Conservation (phyloP, 2,797 vertebrate species). For the Myotis vivesi region DNA sequence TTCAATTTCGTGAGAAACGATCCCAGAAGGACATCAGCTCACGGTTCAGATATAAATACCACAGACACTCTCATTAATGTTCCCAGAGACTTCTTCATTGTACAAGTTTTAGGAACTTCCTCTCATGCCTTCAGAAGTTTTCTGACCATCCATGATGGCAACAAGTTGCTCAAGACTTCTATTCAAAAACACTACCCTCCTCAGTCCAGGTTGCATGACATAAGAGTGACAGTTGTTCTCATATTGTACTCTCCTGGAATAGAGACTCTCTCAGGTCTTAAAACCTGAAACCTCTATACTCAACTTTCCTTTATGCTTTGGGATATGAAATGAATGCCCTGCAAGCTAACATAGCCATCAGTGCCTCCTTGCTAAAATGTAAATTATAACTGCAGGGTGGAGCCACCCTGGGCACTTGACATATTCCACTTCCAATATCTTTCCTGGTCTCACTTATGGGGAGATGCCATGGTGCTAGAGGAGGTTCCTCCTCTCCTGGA, state of each 20-base stretch:
- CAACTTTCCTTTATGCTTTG: not conserved
- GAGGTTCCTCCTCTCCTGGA: not conserved
- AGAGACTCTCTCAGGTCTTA: not conserved
- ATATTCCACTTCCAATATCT: not conserved
- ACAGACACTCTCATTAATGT: not conserved
- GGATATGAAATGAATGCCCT: not conserved
- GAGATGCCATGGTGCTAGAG: not conserved
- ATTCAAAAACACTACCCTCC: not conserved
- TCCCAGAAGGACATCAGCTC: too few species aligned
- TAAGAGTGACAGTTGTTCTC: not conserved
- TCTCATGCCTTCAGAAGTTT: not conserved
- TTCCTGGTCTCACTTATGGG: not conserved
- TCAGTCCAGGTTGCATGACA: fast-evolving
- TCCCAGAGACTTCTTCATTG: not conserved
- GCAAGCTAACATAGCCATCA: not conserved
- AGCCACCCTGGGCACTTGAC: not conserved
- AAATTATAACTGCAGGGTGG: not conserved
- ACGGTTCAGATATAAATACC: too few species aligned
- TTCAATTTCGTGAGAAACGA: too few species aligned
- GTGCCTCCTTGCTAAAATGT: not conserved
- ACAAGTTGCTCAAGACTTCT: not conserved
- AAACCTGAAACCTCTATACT: not conserved
- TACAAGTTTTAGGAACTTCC: not conserved
- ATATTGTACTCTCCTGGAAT: not conserved
- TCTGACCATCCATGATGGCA: not conserved